Conservation (phyloP, 2,797 vertebrate genomes). For the Vireo griseus region DNA sequence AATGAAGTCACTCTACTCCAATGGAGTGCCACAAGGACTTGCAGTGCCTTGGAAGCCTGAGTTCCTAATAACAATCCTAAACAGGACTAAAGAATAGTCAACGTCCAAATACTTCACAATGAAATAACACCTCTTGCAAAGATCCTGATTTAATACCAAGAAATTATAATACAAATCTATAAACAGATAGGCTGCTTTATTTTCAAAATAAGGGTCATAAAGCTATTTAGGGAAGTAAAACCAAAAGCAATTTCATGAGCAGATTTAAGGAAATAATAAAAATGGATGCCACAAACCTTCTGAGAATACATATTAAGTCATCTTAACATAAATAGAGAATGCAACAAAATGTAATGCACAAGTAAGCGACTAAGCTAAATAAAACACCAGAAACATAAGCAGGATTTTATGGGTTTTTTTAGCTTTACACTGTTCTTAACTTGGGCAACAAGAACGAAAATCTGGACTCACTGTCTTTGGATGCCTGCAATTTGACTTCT, state of each 20-base stretch:
- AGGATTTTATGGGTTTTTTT: not conserved
- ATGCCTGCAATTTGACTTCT: not conserved
- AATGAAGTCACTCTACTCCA: not conserved
- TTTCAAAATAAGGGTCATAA: not conserved
- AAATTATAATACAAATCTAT: not conserved
- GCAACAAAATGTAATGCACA: not conserved
- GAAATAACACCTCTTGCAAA: not conserved
- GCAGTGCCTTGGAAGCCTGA: not conserved
- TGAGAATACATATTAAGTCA: not conserved
- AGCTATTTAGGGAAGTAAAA: not conserved
- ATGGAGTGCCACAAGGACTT: not conserved
- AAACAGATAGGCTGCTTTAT: not conserved
- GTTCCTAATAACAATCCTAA: not conserved
- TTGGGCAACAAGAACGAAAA: not conserved
- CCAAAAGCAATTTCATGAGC: not conserved
- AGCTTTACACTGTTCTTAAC: not conserved
- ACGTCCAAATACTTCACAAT: not conserved
- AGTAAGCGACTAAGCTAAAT: not conserved
- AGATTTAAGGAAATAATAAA: slow-evolving; percentile 14
- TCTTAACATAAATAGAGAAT: not conserved
- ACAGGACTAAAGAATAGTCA: not conserved
- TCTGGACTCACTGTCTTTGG: not conserved
- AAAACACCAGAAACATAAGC: not conserved
- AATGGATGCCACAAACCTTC: slow-evolving; percentile 8
- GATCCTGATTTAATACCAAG: not conserved